Base-by-base conservation (phyloP, 2,113 vertebrate species). In the Brienomyrus brachyistius region DNA sequence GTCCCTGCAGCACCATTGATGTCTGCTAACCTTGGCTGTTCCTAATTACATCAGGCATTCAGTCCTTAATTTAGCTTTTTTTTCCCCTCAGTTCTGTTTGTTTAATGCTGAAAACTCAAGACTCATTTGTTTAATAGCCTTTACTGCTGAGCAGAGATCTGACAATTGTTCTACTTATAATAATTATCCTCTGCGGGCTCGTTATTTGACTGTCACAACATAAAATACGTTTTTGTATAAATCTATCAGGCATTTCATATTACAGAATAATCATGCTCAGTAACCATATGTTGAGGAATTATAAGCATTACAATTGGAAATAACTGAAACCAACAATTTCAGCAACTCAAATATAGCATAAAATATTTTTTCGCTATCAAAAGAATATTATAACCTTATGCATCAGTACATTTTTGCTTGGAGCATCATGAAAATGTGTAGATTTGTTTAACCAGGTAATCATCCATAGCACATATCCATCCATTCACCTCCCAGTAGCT, bases 1-100 rank as follows among this genome's bases (percentile, higher is more conserved):
- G 95, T 95, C 94, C 93, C 52, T 51, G 88, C 89, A 90, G 90
- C 90, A 89, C 92, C 92, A 94, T 95, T 86, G 92, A 93, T 87
- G 89, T 90, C 91, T 94, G 94, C 95, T 96, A 95, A 96, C 96
- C 96, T 95, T 93, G 92, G 93, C 95, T 91, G 93, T 92, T 94
- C 91, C 95, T 96, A 96, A 96, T 96, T 96, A 96, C 95, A 95
- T 93, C 91, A 94, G 94, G 91, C 94, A 94, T 94, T 95, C 94
- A 93, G 94, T 92, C 91, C 94, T 96, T 96, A 95, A 96, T 96
- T 95, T 96, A 95, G 93, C 92, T 21, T 89, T 96, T 96, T 95
- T 95, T 96, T 95, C 94, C 92, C 94, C 92, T 94, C 92, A 92
- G 93, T 94, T 95, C 94, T 93, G 94, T 92, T 92, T 92, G 91